Evolutionary conservation across 2,113 vertebrate genomes (phyloP).

Genomic region (Tonatia bakeri): DNA sequence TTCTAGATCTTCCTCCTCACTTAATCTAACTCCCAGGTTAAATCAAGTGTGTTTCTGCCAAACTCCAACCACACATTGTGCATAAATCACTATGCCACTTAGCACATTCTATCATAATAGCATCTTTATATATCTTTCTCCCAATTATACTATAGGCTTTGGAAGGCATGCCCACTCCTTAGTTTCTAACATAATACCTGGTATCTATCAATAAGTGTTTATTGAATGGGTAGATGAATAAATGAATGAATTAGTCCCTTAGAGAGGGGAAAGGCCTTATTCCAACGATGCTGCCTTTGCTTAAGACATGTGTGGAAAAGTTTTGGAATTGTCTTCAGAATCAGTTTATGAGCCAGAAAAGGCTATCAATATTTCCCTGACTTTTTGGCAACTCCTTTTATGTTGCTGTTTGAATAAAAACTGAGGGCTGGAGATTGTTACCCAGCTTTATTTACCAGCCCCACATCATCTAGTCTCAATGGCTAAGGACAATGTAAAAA

Average conservation of each 20-base stretch:
- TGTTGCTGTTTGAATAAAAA: not conserved
- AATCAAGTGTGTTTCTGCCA: not conserved
- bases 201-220: not conserved
- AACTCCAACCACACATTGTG: not conserved
- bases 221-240: not conserved
- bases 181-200: not conserved
- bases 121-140: not conserved
- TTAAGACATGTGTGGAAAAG: not conserved
- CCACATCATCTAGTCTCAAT: not conserved
- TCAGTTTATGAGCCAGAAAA: not conserved
- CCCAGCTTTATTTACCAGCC: slow-evolving; percentile 8
- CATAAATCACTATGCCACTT: not conserved
- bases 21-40: not conserved
- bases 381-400: not conserved
- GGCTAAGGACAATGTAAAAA: not conserved
- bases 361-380: not conserved
- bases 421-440: not conserved
- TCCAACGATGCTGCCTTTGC: not conserved
- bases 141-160: not conserved
- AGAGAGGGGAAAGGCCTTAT: not conserved
- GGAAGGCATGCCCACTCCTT: not conserved
- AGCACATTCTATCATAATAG: not conserved
- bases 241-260: not conserved
- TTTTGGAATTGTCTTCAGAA: slow-evolving; percentile 33
- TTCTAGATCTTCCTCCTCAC: not conserved